A percentile compares a stretch with the other conserved stretches of the same genome.
These are phyloP conservation scores for Ictidomys tridecemlineatus DNA, from an alignment of 2,113 vertebrate genomes.

Conservation along the genomic window DNA sequence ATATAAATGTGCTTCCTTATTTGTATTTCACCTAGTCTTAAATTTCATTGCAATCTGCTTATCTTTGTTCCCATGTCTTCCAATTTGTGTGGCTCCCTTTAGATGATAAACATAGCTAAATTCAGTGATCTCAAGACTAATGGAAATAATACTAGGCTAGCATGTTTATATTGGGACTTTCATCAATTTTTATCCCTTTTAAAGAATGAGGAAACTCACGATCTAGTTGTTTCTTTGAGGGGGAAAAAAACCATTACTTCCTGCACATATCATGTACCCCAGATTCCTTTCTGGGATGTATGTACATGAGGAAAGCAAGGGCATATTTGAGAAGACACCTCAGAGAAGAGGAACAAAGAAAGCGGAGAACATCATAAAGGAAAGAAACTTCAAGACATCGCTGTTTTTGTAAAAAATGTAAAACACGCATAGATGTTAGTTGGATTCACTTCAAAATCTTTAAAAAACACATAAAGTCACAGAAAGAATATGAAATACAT, in stretches of 20 bases:
- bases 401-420: not conserved
- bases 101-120: not conserved
- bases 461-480: not conserved
- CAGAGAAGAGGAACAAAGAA: not conserved
- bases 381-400: not conserved
- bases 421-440: not conserved
- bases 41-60: not conserved
- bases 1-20: not conserved
- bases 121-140: not conserved
- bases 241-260: not conserved
- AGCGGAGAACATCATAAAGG: not conserved
- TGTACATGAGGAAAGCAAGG: not conserved
- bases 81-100: not conserved
- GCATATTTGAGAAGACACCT: accelerated
- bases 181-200: not conserved
- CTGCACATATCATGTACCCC: not conserved
- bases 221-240: not conserved
- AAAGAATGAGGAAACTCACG: not conserved
- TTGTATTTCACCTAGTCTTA: not conserved
- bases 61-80: not conserved
- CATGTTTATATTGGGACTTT: not conserved
- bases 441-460: not conserved
- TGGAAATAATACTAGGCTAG: not conserved
- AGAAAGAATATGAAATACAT: not conserved
- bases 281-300: not conserved